phyloP scores from a whole-genome alignment of 2,113 vertebrate species.

The Melanostigma gelatinosum region DNA sequence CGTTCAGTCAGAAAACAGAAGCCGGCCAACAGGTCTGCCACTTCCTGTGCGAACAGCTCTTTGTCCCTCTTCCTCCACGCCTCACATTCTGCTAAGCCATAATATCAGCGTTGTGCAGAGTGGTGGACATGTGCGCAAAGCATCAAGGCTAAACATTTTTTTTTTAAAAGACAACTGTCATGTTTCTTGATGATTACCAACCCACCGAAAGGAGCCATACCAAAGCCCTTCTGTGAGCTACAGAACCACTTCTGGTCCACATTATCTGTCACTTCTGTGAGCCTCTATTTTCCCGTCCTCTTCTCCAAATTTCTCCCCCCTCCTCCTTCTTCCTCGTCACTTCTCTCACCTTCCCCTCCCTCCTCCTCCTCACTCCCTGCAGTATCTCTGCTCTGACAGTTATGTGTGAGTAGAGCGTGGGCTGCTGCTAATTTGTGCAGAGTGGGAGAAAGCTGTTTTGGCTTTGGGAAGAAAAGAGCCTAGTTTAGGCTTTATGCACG shows the following conservation, averaged over 20 bases:
- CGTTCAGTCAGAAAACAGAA: slow-evolving; percentile 52
- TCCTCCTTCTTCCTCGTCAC: slow-evolving; percentile 50
- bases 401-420: slow-evolving; percentile 80
- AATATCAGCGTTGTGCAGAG: slow-evolving; percentile 41
- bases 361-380: slow-evolving; percentile 73
- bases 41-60: slow-evolving; percentile 37
- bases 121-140: slow-evolving; percentile 38
- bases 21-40: slow-evolving; percentile 53
- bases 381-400: slow-evolving; percentile 79
- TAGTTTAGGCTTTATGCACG: slow-evolving; percentile 62
- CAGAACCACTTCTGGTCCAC: slow-evolving; percentile 51
- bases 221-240: slow-evolving; percentile 49
- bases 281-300: slow-evolving; percentile 39
- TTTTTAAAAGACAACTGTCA: slow-evolving; percentile 47
- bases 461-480: slow-evolving; percentile 62
- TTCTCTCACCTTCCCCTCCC: slow-evolving; percentile 74
- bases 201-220: slow-evolving; percentile 41
- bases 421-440: slow-evolving; percentile 83
- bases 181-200: slow-evolving; percentile 26
- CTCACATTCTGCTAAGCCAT: slow-evolving; percentile 38
- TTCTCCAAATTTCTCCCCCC: slow-evolving; percentile 43
- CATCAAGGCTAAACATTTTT: not conserved
- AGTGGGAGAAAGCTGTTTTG: slow-evolving; percentile 81
- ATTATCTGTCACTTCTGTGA: slow-evolving; percentile 50
- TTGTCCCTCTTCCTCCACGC: slow-evolving; percentile 15